These are phyloP conservation scores for Cyrtorhinus lividipennis DNA, from an alignment of 1,140 invertebrate genomes.

Conservation along the genomic window DNA sequence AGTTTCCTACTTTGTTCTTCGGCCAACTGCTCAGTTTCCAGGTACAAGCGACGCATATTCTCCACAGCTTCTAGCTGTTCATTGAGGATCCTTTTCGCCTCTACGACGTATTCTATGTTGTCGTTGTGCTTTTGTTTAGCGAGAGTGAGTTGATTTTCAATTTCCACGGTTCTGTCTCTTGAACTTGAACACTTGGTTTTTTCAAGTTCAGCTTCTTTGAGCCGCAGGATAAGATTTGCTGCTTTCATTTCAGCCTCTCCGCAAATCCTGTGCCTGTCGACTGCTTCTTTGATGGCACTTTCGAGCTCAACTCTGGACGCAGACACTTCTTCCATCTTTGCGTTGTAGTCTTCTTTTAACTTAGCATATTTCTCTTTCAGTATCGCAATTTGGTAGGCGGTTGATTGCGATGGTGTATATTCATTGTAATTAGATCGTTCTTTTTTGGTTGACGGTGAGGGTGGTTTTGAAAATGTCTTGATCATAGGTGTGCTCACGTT, in stretches of 20 bases:
- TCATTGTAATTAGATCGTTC: neutral
- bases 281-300: neutral
- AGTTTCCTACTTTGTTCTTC: constrained; percentile 5
- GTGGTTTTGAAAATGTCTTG: neutral
- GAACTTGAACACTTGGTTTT: constrained; percentile 2
- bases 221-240: neutral
- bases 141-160: constrained; percentile 4
- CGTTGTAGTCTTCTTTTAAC: constrained; percentile 11
- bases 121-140: constrained; percentile 2
- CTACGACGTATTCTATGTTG: constrained; percentile 2
- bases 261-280: neutral
- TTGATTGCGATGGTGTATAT: neutral
- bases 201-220: constrained; percentile 10
- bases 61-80: neutral
- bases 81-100: neutral
- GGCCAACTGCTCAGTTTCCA: neutral
- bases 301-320: neutral
- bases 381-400: neutral
- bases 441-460: neutral
- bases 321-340: constrained; percentile 11
- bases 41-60: neutral
- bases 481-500: neutral
- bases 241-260: constrained; percentile 1
- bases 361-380: constrained; percentile 9
- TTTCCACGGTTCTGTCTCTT: neutral